Evolutionary conservation across 2,113 vertebrate genomes (phyloP).

Genomic region (Benitochromis conjunctus): DNA sequence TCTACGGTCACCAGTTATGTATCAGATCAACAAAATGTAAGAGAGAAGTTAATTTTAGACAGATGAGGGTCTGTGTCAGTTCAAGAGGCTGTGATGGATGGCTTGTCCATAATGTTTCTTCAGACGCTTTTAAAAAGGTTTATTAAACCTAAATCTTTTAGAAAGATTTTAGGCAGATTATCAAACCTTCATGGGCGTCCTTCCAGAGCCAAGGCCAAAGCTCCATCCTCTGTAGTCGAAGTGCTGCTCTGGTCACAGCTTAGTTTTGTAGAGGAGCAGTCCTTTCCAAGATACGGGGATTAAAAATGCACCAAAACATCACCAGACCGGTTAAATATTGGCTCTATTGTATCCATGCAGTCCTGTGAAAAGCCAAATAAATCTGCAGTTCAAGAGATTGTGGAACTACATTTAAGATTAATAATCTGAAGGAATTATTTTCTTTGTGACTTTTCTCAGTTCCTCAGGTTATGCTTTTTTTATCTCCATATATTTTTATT

Average conservation of each 20-base stretch:
- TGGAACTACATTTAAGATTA: too few species aligned
- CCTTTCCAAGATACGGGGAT: not conserved
- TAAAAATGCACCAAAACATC: not conserved
- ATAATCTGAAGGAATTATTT: too few species aligned
- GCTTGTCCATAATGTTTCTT: not conserved
- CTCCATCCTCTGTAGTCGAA: not conserved
- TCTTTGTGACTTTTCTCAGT: too few species aligned
- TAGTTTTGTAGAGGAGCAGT: not conserved
- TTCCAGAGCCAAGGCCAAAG: not conserved
- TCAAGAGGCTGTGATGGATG: not conserved
- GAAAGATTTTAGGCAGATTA: not conserved
- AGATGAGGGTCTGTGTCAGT: not conserved
- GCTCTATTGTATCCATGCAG: not conserved
- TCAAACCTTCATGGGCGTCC: not conserved
- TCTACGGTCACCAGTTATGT: not conserved
- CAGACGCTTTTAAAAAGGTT: not conserved
- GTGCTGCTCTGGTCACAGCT: not conserved
- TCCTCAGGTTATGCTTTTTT: not conserved
- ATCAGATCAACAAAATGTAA: not conserved
- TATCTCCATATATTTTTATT: too few species aligned
- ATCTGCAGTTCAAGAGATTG: not conserved
- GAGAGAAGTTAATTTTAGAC: not conserved
- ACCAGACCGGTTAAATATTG: not conserved
- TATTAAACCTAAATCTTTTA: not conserved
- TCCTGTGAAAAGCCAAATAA: not conserved